Conservation (phyloP, 2,797 vertebrate genomes). For the Syncerus caffer region DNA sequence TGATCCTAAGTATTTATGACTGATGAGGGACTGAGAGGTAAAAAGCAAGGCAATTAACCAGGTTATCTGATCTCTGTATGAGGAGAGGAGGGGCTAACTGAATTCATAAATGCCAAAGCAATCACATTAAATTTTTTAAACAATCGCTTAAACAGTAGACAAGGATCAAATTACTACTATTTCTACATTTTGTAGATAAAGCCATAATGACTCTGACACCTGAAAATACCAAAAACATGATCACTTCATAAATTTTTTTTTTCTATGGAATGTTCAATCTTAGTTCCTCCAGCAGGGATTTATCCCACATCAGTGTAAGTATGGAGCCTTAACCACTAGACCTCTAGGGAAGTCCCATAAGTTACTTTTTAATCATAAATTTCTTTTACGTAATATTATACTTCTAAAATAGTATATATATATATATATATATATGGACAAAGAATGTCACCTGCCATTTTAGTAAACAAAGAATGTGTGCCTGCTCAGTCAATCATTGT, state of each 20-base stretch:
- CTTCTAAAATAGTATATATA: neutral
- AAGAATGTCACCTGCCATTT: neutral
- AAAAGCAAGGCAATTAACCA: neutral
- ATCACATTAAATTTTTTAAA: slow-evolving; percentile 5
- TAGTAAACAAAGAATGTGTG: neutral
- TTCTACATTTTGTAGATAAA: neutral
- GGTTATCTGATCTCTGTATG: neutral
- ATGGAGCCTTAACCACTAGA: neutral
- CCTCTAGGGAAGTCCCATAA: neutral
- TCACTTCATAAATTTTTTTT: neutral
- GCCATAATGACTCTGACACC: neutral
- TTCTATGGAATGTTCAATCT: neutral
- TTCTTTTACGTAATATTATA: neutral
- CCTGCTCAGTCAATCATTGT: neutral
- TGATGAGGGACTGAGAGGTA: neutral
- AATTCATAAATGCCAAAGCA: neutral
- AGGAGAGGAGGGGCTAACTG: neutral
- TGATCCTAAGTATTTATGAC: neutral
- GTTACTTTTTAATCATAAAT: neutral
- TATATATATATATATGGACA: neutral
- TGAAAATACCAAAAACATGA: neutral
- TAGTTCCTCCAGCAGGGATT: neutral
- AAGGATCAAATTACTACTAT: neutral
- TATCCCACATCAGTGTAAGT: neutral
- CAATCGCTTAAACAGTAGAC: neutral